Evolutionary conservation across 2,113 vertebrate species (phyloP).

Genomic region (Calcarius ornatus): DNA sequence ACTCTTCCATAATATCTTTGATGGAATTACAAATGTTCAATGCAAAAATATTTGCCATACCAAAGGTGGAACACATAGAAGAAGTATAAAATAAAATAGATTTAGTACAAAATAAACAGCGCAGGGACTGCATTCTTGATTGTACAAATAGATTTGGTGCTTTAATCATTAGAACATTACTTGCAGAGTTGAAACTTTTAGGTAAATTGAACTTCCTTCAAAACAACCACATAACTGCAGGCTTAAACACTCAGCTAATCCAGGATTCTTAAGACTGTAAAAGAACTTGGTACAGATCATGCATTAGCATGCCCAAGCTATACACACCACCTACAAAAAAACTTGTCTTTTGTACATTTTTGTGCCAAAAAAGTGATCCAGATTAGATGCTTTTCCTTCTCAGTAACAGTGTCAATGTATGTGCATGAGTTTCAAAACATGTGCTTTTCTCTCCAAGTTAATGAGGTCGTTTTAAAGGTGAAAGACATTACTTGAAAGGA

Average conservation of each 20-base stretch:
- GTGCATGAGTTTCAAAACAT: not conserved
- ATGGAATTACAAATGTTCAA: not conserved
- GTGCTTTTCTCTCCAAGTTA: not conserved
- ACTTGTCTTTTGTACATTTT: not conserved
- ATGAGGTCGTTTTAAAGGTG: slow-evolving; percentile 15
- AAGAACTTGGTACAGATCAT: not conserved
- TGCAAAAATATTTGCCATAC: not conserved
- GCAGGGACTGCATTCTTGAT: not conserved
- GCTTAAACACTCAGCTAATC: not conserved
- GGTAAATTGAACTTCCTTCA: not conserved
- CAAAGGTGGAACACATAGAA: not conserved
- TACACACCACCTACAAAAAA: not conserved
- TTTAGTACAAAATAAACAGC: not conserved
- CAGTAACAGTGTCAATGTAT: not conserved
- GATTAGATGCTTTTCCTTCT: not conserved
- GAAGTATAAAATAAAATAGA: not conserved
- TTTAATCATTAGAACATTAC: not conserved
- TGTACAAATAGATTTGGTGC: not conserved
- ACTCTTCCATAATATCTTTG: not conserved
- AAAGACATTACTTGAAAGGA: slow-evolving; percentile 21
- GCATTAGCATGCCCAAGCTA: not conserved
- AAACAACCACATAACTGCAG: not conserved
- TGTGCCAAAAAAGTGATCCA: not conserved
- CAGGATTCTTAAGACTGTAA: not conserved
- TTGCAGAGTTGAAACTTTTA: not conserved